phyloP scores from a whole-genome alignment of 2,888 invertebrate genomes.

The Tanypteryx hageni region DNA sequence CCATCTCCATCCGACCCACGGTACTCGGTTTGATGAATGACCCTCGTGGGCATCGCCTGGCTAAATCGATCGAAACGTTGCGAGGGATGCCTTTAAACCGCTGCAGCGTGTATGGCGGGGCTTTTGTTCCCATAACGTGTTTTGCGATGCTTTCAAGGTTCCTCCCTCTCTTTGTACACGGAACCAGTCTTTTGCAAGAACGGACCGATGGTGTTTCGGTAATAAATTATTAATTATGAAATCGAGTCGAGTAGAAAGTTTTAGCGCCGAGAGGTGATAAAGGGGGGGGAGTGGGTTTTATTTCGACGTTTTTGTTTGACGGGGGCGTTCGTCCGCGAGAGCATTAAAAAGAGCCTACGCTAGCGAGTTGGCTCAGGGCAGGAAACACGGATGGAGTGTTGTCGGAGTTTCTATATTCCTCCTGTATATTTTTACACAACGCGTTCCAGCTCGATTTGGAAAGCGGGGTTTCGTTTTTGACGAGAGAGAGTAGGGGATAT shows the following conservation, averaged over 20 bases:
- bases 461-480: neutral
- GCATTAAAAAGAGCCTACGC: neutral
- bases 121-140: neutral
- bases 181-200: too few relatives aligned
- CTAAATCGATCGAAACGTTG: neutral
- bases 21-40: constrained; percentile 47
- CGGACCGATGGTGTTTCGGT: neutral
- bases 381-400: neutral
- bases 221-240: neutral
- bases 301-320: neutral
- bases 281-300: too few relatives aligned
- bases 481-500: neutral
- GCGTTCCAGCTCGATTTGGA: neutral
- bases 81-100: neutral
- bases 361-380: too few relatives aligned
- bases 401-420: neutral
- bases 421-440: too few relatives aligned
- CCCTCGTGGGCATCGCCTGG: constrained; percentile 29
- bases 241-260: neutral
- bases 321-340: neutral
- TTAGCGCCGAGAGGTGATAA: neutral
- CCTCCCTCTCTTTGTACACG: too few relatives aligned
- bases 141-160: too few relatives aligned
- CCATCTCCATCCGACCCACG: neutral
- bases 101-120: neutral